Base-by-base conservation (phyloP, 2,113 vertebrate species). In the Suncus etruscus region DNA sequence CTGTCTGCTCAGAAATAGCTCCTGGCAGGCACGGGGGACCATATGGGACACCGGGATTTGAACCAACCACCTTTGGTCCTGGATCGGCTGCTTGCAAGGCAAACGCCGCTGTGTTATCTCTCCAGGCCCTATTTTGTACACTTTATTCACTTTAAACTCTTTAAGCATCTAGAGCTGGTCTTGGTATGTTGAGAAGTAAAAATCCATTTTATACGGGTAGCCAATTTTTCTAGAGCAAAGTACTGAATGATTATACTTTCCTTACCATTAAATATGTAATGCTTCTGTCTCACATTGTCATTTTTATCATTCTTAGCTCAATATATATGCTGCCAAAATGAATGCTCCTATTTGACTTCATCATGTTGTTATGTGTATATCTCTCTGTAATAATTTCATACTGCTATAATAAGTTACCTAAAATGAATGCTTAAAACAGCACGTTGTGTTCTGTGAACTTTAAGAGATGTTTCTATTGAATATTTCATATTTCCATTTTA, bases 121-220 rank as follows among this genome's bases (percentile, higher is more conserved):
- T n/a, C n/a, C n/a, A n/a, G n/a, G n/a, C n/a, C n/a, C n/a, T n/a
- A n/a, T n/a, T n/a, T n/a, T n/a, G n/a, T 39, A 39, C 3, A 39
- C 39, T 4, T 54, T 16, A 54, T 91, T 79, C 16, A 65, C 20
- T 8, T 80, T 90, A 87, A 27, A 84, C 61, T 80, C 87, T 83
- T 61, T 61, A 74, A 79, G 22, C 22, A 86, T 31, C 6, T 69
- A 81, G 22, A 88, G 45, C 12, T 77, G 6, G 77, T 51, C 85
- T 90, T 66, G 82, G 54, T 54, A 54, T 29, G 50, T 8, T 82
- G 20, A n/a, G 12, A 72, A 73, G 58, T 5, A 61, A 54, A 87
- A 87, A 87, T 68, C 11, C 25, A 83, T 87, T 92, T 92, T 54
- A 70, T 39, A 29, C 61, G 29, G 50, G 61, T 48, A 87, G 50